Evolutionary conservation across 2,888 invertebrate genomes (phyloP), one percentile per base, ranked within the genome.

Genomic region (Stenchaetothrips biformis): DNA sequence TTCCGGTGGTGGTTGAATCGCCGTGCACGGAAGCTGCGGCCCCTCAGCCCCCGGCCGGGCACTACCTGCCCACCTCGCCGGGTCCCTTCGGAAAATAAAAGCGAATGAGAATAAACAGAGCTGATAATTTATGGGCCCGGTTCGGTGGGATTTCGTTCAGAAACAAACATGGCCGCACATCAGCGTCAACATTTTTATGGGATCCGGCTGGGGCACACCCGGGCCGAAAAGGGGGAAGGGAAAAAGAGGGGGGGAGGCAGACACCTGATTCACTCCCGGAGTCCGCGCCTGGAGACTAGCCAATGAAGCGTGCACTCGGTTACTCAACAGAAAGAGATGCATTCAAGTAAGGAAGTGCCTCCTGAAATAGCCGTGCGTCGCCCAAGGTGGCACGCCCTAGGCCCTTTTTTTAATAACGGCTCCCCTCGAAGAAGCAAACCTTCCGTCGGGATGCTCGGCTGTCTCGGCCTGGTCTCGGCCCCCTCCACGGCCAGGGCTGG

Each of bases 391-490:
- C 4, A 4, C 37, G 37, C 37, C 37, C 2, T 37, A 37, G 37
- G 37, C 37, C 37, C 37, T 37, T 37, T 37, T 37, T 37, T 37
- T 37, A 37, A 37, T 2, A 37, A 37, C 37, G 37, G 37, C 37
- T 37, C 37, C 37, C 37, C 37, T 37, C 37, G 37, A 37, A 37
- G 37, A 37, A 37, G 37, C 37, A 37, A 37, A 37, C 37, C 37
- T 1, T 37, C 37, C 37, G 37, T 37, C 37, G 37, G 37, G 37
- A 37, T 37, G 37, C 37, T 37, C 81, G 81, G 74, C 84, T 83
- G 80, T 81, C 83, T 25, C 83, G 80, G 80, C 84, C 83, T 7
- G 18, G 81, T 78, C 9, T 83, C 83, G 13, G 80, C 27, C 8
- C 79, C 80, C 8, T 82, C 82, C 48, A 81, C 83, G 11, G 48